Percentiles rank a stretch among this genome's conserved stretches.
phyloP scores from a whole-genome alignment of 2,888 invertebrate genomes.

The Drosophila paramelanica region DNA sequence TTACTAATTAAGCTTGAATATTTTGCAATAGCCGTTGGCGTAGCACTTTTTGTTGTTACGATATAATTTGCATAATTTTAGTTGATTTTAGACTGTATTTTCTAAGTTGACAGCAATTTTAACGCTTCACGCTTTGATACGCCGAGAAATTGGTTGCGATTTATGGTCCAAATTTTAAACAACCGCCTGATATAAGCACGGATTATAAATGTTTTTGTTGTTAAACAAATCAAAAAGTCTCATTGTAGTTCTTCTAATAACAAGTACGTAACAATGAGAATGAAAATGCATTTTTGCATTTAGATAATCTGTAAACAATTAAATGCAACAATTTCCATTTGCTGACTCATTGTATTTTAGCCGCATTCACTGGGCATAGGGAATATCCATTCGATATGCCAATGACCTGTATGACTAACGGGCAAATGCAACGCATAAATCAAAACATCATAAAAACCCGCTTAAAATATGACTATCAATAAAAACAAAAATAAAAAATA shows the following conservation, averaged over 20 bases:
- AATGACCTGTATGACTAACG: conserved; percentile 32
- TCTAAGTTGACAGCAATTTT: conserved; percentile 27
- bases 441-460: conserved; percentile 8
- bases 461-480: background rate
- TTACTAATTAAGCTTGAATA: conserved; percentile 44
- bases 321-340: background rate
- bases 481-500: background rate
- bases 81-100: conserved; percentile 14
- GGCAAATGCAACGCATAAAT: conserved; percentile 18
- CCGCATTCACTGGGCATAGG: background rate
- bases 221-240: background rate
- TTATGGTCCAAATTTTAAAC: conserved; percentile 27
- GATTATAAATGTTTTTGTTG: background rate
- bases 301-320: background rate
- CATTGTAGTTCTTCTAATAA: background rate
- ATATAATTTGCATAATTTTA: conserved; percentile 28
- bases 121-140: conserved; percentile 31
- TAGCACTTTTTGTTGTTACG: conserved; percentile 11
- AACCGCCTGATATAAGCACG: background rate
- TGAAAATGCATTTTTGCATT: background rate
- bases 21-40: conserved; percentile 35
- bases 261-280: background rate
- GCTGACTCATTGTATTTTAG: conserved; percentile 19
- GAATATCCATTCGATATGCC: conserved; percentile 7
- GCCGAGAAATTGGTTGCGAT: conserved; percentile 23